A percentile compares a stretch with the other conserved stretches of the same genome.
These are phyloP conservation scores for Malurus melanocephalus DNA, from an alignment of 2,113 vertebrate genomes.

Conservation along the genomic window DNA sequence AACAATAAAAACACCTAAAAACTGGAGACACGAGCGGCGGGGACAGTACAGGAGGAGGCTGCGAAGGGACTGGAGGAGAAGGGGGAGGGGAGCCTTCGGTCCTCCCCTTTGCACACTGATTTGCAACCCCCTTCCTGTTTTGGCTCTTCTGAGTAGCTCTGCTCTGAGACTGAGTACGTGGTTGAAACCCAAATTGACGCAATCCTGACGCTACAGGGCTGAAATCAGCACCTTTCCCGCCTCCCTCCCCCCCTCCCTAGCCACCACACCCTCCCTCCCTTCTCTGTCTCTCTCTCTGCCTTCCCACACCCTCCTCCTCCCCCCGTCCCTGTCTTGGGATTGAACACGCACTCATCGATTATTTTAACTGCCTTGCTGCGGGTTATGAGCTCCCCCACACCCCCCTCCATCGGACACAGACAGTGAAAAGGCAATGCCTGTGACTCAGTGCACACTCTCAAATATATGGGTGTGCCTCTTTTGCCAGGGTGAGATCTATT, in stretches of 20 bases:
- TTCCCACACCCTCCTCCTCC: not conserved
- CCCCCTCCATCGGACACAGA: not conserved
- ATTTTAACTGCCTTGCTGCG: conserved; percentile 70
- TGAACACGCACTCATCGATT: conserved; percentile 71
- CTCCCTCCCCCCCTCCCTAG: not conserved
- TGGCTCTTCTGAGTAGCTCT: conserved; percentile 69
- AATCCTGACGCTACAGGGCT: conserved; percentile 88
- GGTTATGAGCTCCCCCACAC: conserved; percentile 43
- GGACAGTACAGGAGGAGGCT: conserved; percentile 17
- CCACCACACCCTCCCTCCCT: not conserved
- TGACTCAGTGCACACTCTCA: not conserved
- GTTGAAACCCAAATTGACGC: conserved; percentile 85
- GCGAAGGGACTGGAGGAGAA: not conserved
- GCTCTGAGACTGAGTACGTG: conserved; percentile 72
- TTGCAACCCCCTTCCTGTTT: conserved; percentile 67
- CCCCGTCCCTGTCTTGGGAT: conserved; percentile 21
- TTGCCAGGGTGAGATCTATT: not conserved
- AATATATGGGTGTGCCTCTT: not conserved
- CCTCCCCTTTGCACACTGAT: conserved; percentile 60
- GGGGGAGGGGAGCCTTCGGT: conserved; percentile 41
- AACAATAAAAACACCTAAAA: not conserved
- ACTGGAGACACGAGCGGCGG: not conserved
- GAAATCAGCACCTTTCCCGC: conserved; percentile 76
- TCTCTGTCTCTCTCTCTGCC: not conserved
- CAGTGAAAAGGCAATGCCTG: not conserved